phyloP scores from a whole-genome alignment of 2,797 vertebrate genomes.

The Balearica regulorum region DNA sequence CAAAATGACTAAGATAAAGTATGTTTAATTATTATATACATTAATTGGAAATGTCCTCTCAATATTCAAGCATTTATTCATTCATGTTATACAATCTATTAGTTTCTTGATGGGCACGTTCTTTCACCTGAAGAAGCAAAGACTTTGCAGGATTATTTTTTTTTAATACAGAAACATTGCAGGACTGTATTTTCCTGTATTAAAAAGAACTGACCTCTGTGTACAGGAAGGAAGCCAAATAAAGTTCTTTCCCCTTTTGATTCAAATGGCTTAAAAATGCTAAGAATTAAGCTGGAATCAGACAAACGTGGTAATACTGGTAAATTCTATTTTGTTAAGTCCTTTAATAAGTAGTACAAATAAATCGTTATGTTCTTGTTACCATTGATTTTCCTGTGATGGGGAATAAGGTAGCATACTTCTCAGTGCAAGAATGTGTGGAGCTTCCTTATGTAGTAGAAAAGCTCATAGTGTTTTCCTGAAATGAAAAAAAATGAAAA shows the following conservation, averaged over 20 bases:
- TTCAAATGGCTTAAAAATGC: not conserved
- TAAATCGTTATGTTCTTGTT: not conserved
- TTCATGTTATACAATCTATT: not conserved
- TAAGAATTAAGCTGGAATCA: not conserved
- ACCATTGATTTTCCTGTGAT: not conserved
- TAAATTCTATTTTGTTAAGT: not conserved
- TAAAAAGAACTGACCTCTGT: not conserved
- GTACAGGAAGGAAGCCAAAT: not conserved
- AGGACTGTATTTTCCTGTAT: not conserved
- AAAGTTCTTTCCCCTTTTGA: not conserved
- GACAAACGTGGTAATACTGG: not conserved
- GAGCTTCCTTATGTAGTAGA: not conserved
- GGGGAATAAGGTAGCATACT: rapidly evolving
- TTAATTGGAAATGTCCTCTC: not conserved
- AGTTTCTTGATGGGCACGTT: not conserved
- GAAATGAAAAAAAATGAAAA: not conserved
- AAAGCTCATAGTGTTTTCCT: not conserved
- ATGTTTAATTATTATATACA: not conserved
- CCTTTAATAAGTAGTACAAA: not conserved
- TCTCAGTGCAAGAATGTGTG: not conserved
- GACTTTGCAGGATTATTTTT: not conserved
- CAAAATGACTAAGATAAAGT: not conserved
- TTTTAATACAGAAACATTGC: not conserved
- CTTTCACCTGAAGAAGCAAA: not conserved
- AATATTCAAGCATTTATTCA: not conserved